Evolutionary conservation across 2,888 invertebrate genomes (phyloP).

Genomic region (Clusia tigrina): DNA sequence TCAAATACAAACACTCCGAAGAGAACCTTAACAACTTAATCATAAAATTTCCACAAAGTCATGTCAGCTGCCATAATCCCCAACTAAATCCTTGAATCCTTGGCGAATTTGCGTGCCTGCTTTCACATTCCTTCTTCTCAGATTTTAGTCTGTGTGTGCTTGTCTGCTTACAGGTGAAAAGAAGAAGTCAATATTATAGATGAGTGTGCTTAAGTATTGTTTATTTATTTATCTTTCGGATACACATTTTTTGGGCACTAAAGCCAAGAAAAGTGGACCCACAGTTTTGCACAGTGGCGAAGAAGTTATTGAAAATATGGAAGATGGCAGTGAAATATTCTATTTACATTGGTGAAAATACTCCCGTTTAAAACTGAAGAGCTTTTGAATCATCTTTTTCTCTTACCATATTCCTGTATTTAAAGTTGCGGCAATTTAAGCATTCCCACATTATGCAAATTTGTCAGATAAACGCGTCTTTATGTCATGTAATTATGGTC

Average conservation of each 20-base stretch:
- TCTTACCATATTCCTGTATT: too few relatives aligned
- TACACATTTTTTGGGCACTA: constrained; percentile 9
- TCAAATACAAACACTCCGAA: constrained; percentile 24
- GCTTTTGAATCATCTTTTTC: too few relatives aligned
- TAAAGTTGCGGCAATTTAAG: neutral
- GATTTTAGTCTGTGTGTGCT: neutral
- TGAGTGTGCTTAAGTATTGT: constrained; percentile 13
- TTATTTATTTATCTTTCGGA: constrained; percentile 27
- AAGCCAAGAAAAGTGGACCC: neutral
- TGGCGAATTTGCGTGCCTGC: constrained; percentile 50
- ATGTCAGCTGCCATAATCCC: constrained; percentile 59
- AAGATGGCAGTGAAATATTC: too few relatives aligned
- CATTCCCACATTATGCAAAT: constrained; percentile 11
- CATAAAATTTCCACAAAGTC: constrained; percentile 49
- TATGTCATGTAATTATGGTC: constrained; percentile 60
- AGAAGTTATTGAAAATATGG: too few relatives aligned
- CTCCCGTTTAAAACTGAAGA: too few relatives aligned
- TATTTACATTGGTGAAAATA: too few relatives aligned
- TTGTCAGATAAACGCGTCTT: constrained; percentile 51
- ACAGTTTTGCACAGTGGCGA: too few relatives aligned
- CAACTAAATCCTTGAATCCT: constrained; percentile 52
- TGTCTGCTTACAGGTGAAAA: too few relatives aligned
- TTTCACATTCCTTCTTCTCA: constrained; percentile 19
- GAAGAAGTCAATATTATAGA: constrained; percentile 48
- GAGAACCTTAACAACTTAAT: constrained; percentile 39